phyloP scores from a whole-genome alignment of 2,113 vertebrate species.

The Stigmatopora argus region DNA sequence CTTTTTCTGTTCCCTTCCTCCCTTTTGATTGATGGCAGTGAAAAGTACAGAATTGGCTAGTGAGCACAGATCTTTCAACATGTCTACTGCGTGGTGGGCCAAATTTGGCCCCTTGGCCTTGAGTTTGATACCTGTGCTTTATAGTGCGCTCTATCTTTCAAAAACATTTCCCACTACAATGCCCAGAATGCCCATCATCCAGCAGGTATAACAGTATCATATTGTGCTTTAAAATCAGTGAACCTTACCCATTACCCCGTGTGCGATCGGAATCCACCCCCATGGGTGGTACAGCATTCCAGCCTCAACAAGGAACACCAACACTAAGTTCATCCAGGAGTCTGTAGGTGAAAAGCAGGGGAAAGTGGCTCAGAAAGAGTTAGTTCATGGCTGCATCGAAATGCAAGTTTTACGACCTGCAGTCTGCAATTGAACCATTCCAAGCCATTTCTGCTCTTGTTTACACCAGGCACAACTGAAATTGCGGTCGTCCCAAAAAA shows the following conservation, averaged over 20 bases:
- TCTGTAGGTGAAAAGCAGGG: not conserved
- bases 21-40: not conserved
- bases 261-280: conserved; percentile 17
- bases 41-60: not conserved
- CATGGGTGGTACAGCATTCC: conserved; percentile 40
- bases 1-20: conserved; percentile 7
- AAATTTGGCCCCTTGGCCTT: conserved; percentile 1
- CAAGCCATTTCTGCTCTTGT: conserved; percentile 18
- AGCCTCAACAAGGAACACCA: conserved; percentile 33
- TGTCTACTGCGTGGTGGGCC: conserved; percentile 6
- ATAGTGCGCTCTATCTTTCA: not conserved
- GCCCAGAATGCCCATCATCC: no score
- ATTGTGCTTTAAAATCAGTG: not conserved
- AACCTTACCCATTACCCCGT: conserved; percentile 24
- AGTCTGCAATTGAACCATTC: conserved; percentile 13
- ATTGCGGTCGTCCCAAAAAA: conserved; percentile 39
- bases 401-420: not conserved
- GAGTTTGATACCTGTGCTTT: conserved; percentile 16
- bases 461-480: conserved; percentile 15
- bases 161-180: no score
- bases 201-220: no score
- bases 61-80: not conserved
- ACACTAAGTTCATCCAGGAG: conserved; percentile 4
- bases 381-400: not conserved
- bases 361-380: not conserved